phyloP scores from a whole-genome alignment of 2,888 invertebrate species.

The Pterobdella sp. region DNA sequence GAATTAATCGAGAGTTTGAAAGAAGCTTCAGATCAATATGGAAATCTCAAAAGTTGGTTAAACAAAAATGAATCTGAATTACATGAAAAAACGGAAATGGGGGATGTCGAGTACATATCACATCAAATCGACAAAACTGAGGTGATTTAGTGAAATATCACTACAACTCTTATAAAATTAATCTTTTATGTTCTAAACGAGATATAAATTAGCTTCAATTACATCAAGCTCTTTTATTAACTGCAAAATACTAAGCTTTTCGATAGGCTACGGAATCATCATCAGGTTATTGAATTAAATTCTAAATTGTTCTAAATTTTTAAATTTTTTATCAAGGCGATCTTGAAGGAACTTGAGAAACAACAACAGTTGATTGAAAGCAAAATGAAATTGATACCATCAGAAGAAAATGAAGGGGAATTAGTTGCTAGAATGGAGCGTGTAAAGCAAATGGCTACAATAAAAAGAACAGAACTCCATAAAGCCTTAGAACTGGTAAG shows the following conservation, averaged over 20 bases:
- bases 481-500: constrained; percentile 2
- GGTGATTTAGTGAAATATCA: neutral
- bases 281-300: too few species aligned
- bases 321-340: neutral
- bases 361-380: neutral
- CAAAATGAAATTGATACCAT: neutral
- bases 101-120: neutral
- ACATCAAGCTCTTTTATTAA: too few species aligned
- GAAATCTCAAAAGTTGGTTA: neutral
- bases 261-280: too few species aligned
- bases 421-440: neutral
- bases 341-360: neutral
- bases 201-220: too few species aligned
- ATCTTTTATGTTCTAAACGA: too few species aligned
- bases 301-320: too few species aligned
- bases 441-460: neutral
- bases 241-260: too few species aligned
- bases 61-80: neutral
- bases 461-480: neutral
- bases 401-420: neutral
- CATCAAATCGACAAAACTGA: neutral
- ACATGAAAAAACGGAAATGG: neutral
- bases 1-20: neutral
- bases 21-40: neutral
- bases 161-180: too few species aligned